Base-by-base conservation (phyloP, 1,140 invertebrate genomes). In the Pectinophora gossypiella region DNA sequence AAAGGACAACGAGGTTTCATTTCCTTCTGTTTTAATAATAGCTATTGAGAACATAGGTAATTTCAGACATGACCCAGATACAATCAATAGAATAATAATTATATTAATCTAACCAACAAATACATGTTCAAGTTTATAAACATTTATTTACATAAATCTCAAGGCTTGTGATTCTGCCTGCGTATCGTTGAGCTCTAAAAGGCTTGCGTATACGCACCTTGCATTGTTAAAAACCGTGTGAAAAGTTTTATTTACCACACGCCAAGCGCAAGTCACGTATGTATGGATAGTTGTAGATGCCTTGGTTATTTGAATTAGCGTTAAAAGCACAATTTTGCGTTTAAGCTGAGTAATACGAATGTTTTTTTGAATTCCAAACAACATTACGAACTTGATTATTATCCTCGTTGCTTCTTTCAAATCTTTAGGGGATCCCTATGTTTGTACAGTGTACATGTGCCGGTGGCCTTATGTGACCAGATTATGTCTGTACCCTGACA, bases 161-260 rank as follows among this genome's bases (percentile, higher is more conserved):
- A 40, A 40, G 36, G 36, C 36, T 40, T 40, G 36, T 6, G 36
- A 40, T 40, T 40, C 36, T 15, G 36, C 7, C 10, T 15, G 36
- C 36, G 36, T 40, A 40, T 40, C 36, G 16, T 15, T 40, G 36
- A 15, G 16, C 7, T 10, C 36, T 10, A 40, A 40, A 13, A 40
- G 36, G 36, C 36, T 40, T 15, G 36, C 36, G n/a, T 15, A 18
- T 15, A 40, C 36, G 36, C 36, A 40, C 36, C 36, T 40, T 40
- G 36, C 36, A 40, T 40, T 40, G 36, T 40, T 16, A 40, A 18
- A 40, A 16, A 10, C 36, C 36, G 36, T 40, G 36, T 40, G 36
- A 40, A 54, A 54, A 48, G 19, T 54, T 51, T 20, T 53, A 48
- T 61, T 61, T 61, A 32, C n/a, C n/a, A n/a, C n/a, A n/a, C n/a